Evolutionary conservation across 2,797 vertebrate genomes (phyloP), one percentile per base, ranked within the genome.

Genomic region (Paguma larvata): DNA sequence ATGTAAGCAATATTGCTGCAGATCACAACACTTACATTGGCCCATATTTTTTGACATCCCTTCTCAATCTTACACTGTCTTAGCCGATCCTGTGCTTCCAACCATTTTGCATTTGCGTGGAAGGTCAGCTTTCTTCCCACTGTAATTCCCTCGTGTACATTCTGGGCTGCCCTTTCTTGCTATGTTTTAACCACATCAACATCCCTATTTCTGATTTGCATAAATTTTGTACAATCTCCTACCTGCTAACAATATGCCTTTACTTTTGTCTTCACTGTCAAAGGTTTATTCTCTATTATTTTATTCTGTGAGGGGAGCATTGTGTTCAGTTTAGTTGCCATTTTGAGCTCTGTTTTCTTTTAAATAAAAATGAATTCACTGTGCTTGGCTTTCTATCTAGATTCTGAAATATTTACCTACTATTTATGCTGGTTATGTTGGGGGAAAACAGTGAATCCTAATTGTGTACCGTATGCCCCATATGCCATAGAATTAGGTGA

Each of bases 361-460:
- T 85, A 46, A 91, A 95, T 78, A 51, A 46, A 96, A 96, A 53
- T 32, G 11, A 86, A 80, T 75, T 73, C 62, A 8, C n/a, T 82
- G 25, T 12, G 73, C 21, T 96, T 95, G 41, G n/a, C 73, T 93
- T 96, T 93, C 44, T 25, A 89, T 95, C 12, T 41, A 83, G 32
- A n/a, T 80, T 87, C 67, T 53, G 46, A 92, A 96, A 79, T 14
- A 30, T 79, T 48, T 87, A 56, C 27, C 53, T 91, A 30, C 38
- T 82, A 95, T 86, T 68, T 16, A 77, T 88, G 41, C 21, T 87
- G 9, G 38, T n/a, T 85, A 68, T 78, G 56, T 77, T 84, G 19
- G 44, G 27, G 2, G 19, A 2, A 88, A 75, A 27, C 16, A 79
- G n/a, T 34, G 34, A 95, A 68, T 79, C 34, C 30, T 67, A 41